Conservation (phyloP, 2,113 vertebrate genomes). For the Glaucidium brasilianum region DNA sequence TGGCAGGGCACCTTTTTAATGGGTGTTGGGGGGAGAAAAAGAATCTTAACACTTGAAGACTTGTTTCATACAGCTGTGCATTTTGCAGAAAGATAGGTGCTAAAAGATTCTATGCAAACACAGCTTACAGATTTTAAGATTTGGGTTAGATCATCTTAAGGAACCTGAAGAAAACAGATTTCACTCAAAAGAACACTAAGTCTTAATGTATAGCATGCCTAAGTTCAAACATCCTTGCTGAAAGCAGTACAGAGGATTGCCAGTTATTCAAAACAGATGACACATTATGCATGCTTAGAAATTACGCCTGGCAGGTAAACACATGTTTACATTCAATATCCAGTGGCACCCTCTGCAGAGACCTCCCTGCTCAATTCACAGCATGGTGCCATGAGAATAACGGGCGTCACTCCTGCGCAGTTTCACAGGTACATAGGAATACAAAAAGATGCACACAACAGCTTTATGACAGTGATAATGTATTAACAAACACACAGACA, state of each 20-base stretch:
- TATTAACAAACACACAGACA: not conserved
- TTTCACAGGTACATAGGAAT: fast-evolving
- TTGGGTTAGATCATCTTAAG: not conserved
- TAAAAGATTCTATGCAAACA: not conserved
- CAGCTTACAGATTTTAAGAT: not conserved
- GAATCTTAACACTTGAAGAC: not conserved
- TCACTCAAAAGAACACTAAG: not conserved
- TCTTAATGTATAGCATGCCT: not conserved
- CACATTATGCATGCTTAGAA: not conserved
- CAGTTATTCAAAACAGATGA: not conserved
- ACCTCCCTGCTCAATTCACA: not conserved
- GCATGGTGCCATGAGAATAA: not conserved
- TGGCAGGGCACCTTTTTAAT: not conserved
- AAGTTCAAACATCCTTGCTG: not conserved
- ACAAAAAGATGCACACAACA: not conserved
- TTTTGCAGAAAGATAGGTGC: not conserved
- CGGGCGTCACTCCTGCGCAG: fast-evolving
- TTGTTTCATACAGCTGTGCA: not conserved
- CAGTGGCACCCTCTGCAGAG: not conserved
- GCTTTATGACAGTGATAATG: fast-evolving
- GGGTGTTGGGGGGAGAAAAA: not conserved
- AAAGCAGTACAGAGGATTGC: not conserved
- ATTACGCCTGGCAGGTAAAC: not conserved
- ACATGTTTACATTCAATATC: not conserved
- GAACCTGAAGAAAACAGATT: not conserved